phyloP scores from a whole-genome alignment of 2,888 invertebrate genomes.

The Gibbula magus region DNA sequence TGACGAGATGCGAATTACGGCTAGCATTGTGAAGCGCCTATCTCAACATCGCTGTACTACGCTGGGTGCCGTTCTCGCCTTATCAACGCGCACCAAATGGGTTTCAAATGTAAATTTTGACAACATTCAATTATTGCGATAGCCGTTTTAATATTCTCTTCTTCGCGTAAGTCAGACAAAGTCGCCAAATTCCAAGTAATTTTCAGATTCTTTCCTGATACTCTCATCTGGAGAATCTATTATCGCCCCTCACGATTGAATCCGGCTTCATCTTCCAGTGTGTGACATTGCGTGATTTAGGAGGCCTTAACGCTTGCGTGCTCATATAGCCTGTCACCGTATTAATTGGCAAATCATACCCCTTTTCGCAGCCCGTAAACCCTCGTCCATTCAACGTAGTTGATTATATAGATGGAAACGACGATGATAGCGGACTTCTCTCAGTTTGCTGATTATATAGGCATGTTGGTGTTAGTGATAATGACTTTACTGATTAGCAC shows the following conservation, averaged over 20 bases:
- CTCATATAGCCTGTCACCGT: conserved; percentile 5
- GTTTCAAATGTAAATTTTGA: conserved; percentile 51
- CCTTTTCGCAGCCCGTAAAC: background rate
- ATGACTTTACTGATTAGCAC: no score
- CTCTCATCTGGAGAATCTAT: conserved; percentile 4
- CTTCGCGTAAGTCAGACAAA: conserved; percentile 21
- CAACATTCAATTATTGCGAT: conserved; percentile 32
- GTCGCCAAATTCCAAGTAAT: conserved; percentile 14
- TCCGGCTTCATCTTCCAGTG: conserved; percentile 6
- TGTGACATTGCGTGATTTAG: background rate
- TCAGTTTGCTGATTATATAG: no score
- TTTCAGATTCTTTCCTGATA: conserved; percentile 4
- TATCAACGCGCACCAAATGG: conserved; percentile 55
- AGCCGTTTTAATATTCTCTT: conserved; percentile 25
- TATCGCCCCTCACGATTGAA: conserved; percentile 6
- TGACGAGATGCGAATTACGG: conserved; percentile 17
- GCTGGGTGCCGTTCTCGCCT: conserved; percentile 27
- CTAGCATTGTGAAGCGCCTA: conserved; percentile 3
- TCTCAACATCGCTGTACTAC: conserved; percentile 18
- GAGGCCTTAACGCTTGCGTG: conserved; percentile 24
- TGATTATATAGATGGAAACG: no score
- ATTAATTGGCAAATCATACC: conserved; percentile 8
- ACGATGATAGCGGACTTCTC: no score
- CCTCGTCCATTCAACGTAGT: no score
- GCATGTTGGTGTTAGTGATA: no score